Percentiles rank a stretch among this genome's conserved stretches.
Evolutionary conservation across 2,113 vertebrate genomes (phyloP).

Genomic region (Scortum barcoo): DNA sequence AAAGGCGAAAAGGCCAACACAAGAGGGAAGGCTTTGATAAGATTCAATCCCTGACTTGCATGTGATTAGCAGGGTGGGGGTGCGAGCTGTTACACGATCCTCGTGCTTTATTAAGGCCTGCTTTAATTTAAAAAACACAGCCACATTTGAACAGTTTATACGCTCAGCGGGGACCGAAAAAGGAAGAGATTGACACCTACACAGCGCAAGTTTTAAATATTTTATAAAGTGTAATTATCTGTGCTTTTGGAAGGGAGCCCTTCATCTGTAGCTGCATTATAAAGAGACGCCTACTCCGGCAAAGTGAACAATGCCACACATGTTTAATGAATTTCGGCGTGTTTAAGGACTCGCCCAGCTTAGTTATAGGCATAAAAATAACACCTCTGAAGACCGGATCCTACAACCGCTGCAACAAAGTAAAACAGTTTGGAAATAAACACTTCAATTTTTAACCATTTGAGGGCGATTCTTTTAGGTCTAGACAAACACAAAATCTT

Average conservation of each 20-base stretch:
- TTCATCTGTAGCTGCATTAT: slow-evolving; percentile 18
- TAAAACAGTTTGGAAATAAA: neutral
- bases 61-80: slow-evolving; percentile 8
- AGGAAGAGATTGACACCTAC: neutral
- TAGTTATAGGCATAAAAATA: neutral
- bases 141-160: neutral
- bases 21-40: slow-evolving; percentile 8
- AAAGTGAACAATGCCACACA: neutral
- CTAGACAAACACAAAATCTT: slow-evolving; percentile 5
- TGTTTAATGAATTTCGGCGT: neutral
- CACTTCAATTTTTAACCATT: neutral
- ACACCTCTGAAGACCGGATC: slow-evolving; percentile 2
- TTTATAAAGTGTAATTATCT: slow-evolving; percentile 22
- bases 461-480: neutral
- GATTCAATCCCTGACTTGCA: slow-evolving; percentile 20
- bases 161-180: neutral
- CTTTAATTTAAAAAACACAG: slow-evolving; percentile 20
- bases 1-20: slow-evolving; percentile 8
- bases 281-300: slow-evolving; percentile 7
- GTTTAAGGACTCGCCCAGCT: neutral
- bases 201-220: slow-evolving; percentile 3
- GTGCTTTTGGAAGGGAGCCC: slow-evolving; percentile 2
- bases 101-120: slow-evolving; percentile 12
- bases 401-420: neutral
- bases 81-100: slow-evolving; percentile 10